phyloP scores from a whole-genome alignment of 2,888 invertebrate species.

The Acanthosepion pharaonis region DNA sequence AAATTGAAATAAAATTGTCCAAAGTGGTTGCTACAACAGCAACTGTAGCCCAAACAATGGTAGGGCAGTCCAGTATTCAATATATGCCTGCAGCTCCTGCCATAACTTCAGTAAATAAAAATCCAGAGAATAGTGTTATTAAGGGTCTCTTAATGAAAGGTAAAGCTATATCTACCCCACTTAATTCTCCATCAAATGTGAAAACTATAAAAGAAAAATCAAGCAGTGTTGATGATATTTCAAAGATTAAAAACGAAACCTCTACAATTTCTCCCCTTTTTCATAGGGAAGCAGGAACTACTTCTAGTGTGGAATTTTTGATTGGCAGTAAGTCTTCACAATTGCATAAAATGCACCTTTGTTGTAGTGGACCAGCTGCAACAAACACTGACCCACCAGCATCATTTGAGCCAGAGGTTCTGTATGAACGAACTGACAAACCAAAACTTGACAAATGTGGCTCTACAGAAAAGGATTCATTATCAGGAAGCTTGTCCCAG shows the following conservation, averaged over 20 bases:
- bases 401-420: background rate
- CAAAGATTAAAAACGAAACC: slow-evolving; percentile 12
- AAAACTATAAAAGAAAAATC: background rate
- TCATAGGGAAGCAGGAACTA: background rate
- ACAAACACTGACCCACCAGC: background rate
- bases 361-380: background rate
- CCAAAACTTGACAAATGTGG: slow-evolving; percentile 39
- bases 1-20: slow-evolving; percentile 48
- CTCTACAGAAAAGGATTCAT: slow-evolving; percentile 49
- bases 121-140: slow-evolving; percentile 79
- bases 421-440: background rate
- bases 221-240: slow-evolving; percentile 35
- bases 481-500: slow-evolving; percentile 49
- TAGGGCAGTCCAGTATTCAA: slow-evolving; percentile 47
- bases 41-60: slow-evolving; percentile 24
- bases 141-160: slow-evolving; percentile 85
- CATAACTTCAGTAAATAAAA: slow-evolving; percentile 62
- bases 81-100: slow-evolving; percentile 33
- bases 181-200: background rate
- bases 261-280: background rate
- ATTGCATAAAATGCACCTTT: background rate
- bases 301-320: slow-evolving; percentile 82
- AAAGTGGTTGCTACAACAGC: slow-evolving; percentile 45
- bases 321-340: slow-evolving; percentile 36
- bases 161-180: slow-evolving; percentile 41